Evolutionary conservation across 2,888 invertebrate genomes (phyloP), one percentile per base, ranked within the genome.

Genomic region (Phania funesta): DNA sequence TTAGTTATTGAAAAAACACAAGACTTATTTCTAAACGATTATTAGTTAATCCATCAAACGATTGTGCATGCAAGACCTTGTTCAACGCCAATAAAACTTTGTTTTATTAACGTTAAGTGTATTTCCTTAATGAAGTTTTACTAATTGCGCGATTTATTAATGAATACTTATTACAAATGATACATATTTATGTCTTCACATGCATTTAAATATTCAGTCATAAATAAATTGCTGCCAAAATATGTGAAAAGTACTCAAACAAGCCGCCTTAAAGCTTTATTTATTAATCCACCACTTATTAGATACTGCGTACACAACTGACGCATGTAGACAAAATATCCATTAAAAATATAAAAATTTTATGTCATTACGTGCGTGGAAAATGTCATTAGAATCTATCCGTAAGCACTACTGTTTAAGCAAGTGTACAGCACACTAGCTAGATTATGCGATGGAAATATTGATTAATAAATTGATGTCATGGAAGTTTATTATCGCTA

Each of bases 61-160:
- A 16, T n/a, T 1, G 11, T 29, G 5, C 13, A 20, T 22, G 3
- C 8, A 52, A 52, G 6, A 9, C 2, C 9, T 11, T 35, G 7
- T 65, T 9, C 6, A 29, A 44, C 2, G 11, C 4, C 35, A 22
- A 50, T 38, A 54, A 67, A 52, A 67, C n/a, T 20, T 62, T 16
- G 41, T n/a, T 73, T 62, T 46, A 70, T 70, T 70, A 70, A 62
- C 52, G 22, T 68, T 54, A 52, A 68, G 46, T 35, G 46, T 35
- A 38, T 35, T 62, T 62, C 20, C 38, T 58, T 75, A 67, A 77
- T 62, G 18, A 46, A 44, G 24, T 44, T 6, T 44, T 26, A 62
- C 32, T 38, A 68, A 62, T 77, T 76, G 50, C 38, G 50, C 60
- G 32, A 76, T 68, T 68, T 58, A 62, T 52, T 44, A 68, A 46